A percentile compares a stretch with the other conserved stretches of the same genome.
These are phyloP conservation scores for Kryptolebias ocellatus DNA, from an alignment of 2,797 vertebrate genomes.

Conservation along the genomic window DNA sequence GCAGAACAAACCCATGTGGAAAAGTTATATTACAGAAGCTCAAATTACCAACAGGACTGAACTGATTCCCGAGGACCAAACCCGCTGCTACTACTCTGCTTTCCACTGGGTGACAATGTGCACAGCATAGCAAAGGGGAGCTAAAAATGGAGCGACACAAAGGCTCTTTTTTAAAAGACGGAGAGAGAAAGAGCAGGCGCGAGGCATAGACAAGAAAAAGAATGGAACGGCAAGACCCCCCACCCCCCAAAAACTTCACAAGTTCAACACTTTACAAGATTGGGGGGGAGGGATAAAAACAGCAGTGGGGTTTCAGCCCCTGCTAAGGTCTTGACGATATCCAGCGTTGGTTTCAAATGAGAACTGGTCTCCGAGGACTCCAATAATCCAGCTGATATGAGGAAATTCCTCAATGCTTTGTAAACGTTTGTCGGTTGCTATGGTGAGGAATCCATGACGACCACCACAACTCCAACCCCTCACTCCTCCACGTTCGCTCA, in stretches of 20 bases:
- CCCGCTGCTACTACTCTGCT: constrained; percentile 33
- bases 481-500: constrained; percentile 32
- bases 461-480: constrained; percentile 77
- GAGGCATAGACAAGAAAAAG: constrained; percentile 65
- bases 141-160: constrained; percentile 73
- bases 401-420: constrained; percentile 90
- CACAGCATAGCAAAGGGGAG: constrained; percentile 67
- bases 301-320: constrained; percentile 61
- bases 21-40: constrained; percentile 50
- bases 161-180: constrained; percentile 53
- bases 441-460: constrained; percentile 85
- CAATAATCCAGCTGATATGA: constrained; percentile 90
- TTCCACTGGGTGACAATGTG: constrained; percentile 70
- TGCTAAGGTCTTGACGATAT: constrained; percentile 75
- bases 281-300: constrained; percentile 53
- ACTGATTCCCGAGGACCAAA: constrained; percentile 39
- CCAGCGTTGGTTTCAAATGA: constrained; percentile 77
- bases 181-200: constrained; percentile 67
- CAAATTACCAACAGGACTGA: constrained; percentile 46
- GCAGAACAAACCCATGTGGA: constrained; percentile 31
- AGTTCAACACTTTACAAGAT: constrained; percentile 56
- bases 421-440: constrained; percentile 88
- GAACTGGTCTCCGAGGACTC: constrained; percentile 79
- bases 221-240: constrained; percentile 66
- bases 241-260: constrained; percentile 12